Base-by-base conservation (phyloP, 1,140 invertebrate species). In the Bombyx mandarina region DNA sequence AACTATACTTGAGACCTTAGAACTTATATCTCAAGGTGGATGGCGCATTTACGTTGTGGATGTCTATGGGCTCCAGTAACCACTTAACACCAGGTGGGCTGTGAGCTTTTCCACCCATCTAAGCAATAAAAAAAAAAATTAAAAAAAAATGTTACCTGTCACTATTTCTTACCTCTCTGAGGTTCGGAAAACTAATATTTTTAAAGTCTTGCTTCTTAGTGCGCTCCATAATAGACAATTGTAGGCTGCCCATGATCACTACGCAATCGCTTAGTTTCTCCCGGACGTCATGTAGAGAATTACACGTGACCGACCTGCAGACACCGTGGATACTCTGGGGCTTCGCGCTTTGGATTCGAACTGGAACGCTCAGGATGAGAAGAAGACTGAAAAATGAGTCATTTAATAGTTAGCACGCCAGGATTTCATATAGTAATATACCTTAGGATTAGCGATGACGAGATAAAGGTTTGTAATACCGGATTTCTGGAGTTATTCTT, bases 201-300 rank as follows among this genome's bases (percentile, higher is more conserved):
- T 66, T 68, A 69, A 88, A 92, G 43, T 90, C 79, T 3, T 74
- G 65, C 5, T 78, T 74, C 18, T 76, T 82, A 1, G 77, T 70
- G 46, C 76, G 71, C 65, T 93, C 92, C 47, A 97, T 91, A n/a
- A 95, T 82, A 1, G 93, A 75, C 62, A 97, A 93, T 62, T 93
- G 91, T 22, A 97, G 85, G 63, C 91, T 92, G 1, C 96, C 96
- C 82, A 97, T 92, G 56, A 98, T 92, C 6, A 96, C 91, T 6
- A 91, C 91, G 79, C 97, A 99, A 60, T 94, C 93, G 54, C 90
- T 73, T n/a, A 62, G 8, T 6, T 35, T 45, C 12, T 43, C 18
- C 44, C 88, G 8, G n/a, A 54, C 10, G 5, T 12, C 9, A 12
- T 54, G 8, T 12, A 44, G 43, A 6, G 52, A 44, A 1, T 54